Conservation (phyloP, 2,113 vertebrate genomes). For the Accipiter virgatus region DNA sequence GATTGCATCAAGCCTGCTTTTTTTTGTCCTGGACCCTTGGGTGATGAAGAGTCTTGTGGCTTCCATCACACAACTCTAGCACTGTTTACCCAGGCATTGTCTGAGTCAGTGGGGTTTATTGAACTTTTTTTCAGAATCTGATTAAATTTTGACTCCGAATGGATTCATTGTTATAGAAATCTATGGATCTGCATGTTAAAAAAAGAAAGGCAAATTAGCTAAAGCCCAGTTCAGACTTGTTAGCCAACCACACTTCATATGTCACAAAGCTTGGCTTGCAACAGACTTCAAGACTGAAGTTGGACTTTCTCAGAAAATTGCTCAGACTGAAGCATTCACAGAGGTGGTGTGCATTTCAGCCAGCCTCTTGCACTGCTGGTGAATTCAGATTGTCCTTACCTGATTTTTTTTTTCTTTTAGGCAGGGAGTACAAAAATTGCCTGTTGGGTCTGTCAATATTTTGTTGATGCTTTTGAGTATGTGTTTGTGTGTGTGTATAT, state of each 20-base stretch:
- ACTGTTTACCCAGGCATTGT: neutral
- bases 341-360: fast-evolving
- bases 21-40: neutral
- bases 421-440: neutral
- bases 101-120: fast-evolving
- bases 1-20: neutral
- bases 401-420: neutral
- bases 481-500: no score
- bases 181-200: neutral
- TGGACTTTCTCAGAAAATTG: neutral
- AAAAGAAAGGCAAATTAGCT: neutral
- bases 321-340: neutral
- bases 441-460: neutral
- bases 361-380: neutral
- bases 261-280: neutral
- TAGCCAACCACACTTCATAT: neutral
- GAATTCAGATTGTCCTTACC: neutral
- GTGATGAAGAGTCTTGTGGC: neutral
- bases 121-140: neutral
- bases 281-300: neutral
- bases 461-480: neutral
- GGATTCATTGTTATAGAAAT: neutral
- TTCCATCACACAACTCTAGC: neutral
- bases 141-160: neutral
- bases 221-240: neutral